Evolutionary conservation across 2,797 vertebrate species (phyloP).

Genomic region (Melanotaenia maccullochi): DNA sequence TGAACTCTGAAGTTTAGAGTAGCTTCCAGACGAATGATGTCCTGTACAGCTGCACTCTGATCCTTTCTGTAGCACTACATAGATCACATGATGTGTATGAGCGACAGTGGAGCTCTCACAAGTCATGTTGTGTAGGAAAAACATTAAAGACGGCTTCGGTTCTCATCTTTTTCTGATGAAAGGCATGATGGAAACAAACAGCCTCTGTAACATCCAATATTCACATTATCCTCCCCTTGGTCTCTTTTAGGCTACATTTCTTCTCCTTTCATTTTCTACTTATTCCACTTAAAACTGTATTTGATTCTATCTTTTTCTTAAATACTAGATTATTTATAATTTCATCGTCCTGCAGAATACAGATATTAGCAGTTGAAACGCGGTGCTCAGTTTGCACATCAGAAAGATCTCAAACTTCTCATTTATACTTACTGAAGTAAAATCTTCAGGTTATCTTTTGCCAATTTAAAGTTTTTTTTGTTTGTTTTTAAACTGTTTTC

Average conservation of each 20-base stretch:
- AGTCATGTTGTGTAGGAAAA: slow-evolving; percentile 26
- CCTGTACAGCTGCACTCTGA: slow-evolving; percentile 59
- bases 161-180: slow-evolving; percentile 11
- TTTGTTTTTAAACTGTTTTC: too few relatives aligned
- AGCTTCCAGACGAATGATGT: slow-evolving; percentile 50
- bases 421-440: slow-evolving; percentile 27
- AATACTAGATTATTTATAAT: background rate
- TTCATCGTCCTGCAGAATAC: slow-evolving; percentile 1
- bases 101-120: slow-evolving; percentile 36
- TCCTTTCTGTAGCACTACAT: slow-evolving; percentile 29
- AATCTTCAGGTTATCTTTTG: background rate
- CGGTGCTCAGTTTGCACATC: background rate
- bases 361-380: background rate
- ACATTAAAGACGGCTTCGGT: slow-evolving; percentile 35
- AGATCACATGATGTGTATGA: slow-evolving; percentile 39
- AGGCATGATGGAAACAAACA: background rate
- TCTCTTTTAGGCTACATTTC: slow-evolving; percentile 12
- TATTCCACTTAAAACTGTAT: background rate
- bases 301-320: background rate
- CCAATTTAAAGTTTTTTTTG: too few relatives aligned
- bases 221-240: background rate
- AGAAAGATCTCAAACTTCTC: slow-evolving; percentile 6
- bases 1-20: slow-evolving; percentile 47
- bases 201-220: slow-evolving; percentile 1
- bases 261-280: background rate